Evolutionary conservation across 92 coral and sea anemone genomes (phyloP).

Genomic region (Epizoanthus ramosus): DNA sequence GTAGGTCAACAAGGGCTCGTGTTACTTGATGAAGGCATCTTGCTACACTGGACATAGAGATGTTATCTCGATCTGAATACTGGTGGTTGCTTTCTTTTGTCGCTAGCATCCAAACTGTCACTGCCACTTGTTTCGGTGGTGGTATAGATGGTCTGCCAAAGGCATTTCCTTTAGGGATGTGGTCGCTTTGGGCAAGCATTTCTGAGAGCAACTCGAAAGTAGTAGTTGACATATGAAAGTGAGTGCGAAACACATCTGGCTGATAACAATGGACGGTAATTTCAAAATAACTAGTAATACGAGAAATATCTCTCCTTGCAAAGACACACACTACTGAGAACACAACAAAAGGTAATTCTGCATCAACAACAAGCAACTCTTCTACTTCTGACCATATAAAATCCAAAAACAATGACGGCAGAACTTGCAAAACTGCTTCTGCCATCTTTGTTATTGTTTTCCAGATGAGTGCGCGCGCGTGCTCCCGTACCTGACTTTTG

Average conservation of each 20-base stretch:
- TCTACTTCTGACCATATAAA: neutral
- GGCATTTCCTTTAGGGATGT: slow-evolving; percentile 35
- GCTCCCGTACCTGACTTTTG: neutral
- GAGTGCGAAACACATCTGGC: neutral
- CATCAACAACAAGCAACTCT: neutral
- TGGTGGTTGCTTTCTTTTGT: slow-evolving; percentile 49
- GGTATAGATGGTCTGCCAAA: slow-evolving; percentile 20
- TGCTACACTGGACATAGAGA: slow-evolving; percentile 58
- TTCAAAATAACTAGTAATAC: neutral
- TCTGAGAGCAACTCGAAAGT: slow-evolving; percentile 27
- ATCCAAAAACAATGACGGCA: neutral
- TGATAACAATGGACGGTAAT: neutral
- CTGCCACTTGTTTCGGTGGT: slow-evolving; percentile 24
- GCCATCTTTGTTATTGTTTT: neutral
- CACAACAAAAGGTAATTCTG: neutral
- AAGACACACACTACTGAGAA: neutral
- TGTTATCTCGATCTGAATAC: slow-evolving; percentile 56
- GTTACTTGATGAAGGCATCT: slow-evolving; percentile 51
- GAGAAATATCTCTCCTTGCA: neutral
- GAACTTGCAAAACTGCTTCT: neutral
- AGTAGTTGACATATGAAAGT: neutral
- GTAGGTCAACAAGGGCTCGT: slow-evolving; percentile 31
- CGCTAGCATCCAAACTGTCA: slow-evolving; percentile 52
- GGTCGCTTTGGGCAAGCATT: slow-evolving; percentile 32
- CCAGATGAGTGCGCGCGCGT: neutral